Evolutionary conservation across 2,888 invertebrate genomes (phyloP), one percentile per base, ranked within the genome.

Genomic region (Leptopilina drosophilae): DNA sequence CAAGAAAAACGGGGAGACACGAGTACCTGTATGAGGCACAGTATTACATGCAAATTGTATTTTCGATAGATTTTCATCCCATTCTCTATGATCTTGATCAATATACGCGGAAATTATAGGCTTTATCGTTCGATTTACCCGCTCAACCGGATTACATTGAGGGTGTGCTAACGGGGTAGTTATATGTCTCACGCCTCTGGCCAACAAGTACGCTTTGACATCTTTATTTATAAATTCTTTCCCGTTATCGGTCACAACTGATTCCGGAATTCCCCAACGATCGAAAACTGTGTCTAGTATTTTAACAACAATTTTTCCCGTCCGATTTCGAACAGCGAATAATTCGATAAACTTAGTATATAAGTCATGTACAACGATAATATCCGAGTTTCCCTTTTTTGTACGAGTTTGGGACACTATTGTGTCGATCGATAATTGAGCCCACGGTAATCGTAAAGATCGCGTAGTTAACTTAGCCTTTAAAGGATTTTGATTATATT

Each of bases 261-360:
- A 5, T 5, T 9, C 42, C 3, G 78, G 46, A 78, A 77, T 75
- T 78, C 80, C 66, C 66, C 42, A 46, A 0, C 66, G 66, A 42
- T 33, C 33, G 3, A 33, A 33, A 33, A 33, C 33, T 33, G 33
- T 33, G 33, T 33, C 33, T 0, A 33, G 5, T 33, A 33, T 3
- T 33, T 33, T 33, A 3, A 33, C 33, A 3, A 33, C 33, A 33
- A 33, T 33, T 33, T 33, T 33, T 2, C 33, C 33, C 3, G 33
- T 33, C 1, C 33, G 33, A 33, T 33, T 33, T 33, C 33, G 33
- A 33, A 33, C 33, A 0, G 33, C 33, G 3, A 33, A 33, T 33
- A 33, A 3, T 33, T 33, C 33, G 1, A 33, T 2, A 33, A 33
- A 33, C 5, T 33, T 33, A 33, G 33, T 33, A 33, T 33, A 33